Percentiles rank a stretch among this genome's conserved stretches.
Evolutionary conservation across 1,140 invertebrate genomes (phyloP).

Genomic region (Forficula auricularia): DNA sequence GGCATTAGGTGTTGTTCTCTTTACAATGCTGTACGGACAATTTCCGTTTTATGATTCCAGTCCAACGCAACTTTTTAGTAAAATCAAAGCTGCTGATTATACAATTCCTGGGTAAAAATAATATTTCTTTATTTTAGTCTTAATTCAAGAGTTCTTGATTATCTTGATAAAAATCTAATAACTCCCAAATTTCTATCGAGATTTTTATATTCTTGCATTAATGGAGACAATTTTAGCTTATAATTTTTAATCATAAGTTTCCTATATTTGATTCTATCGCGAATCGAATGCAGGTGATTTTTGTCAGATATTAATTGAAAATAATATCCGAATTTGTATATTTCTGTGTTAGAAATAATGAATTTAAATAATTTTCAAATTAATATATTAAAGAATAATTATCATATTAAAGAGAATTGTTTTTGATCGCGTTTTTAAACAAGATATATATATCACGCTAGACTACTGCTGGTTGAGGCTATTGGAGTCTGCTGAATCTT

Average conservation of each 20-base stretch:
- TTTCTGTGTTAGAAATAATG: too few species aligned
- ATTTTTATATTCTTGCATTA: not conserved
- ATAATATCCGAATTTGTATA: too few species aligned
- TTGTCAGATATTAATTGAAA: too few species aligned
- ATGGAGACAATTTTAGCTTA: constrained; percentile 3
- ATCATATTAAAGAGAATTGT: too few species aligned
- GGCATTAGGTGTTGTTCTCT: constrained; percentile 66
- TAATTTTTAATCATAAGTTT: constrained; percentile 2
- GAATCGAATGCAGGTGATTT: not conserved
- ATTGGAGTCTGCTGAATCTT: too few species aligned
- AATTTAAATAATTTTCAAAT: too few species aligned
- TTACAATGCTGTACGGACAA: constrained; percentile 73
- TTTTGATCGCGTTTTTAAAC: too few species aligned
- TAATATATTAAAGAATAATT: too few species aligned
- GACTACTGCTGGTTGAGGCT: too few species aligned
- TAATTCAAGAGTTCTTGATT: too few species aligned
- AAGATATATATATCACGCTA: too few species aligned
- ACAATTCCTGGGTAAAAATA: constrained; percentile 39
- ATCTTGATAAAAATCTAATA: too few species aligned
- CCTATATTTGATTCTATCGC: not conserved
- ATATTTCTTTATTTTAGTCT: constrained; percentile 3
- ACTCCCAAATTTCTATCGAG: not conserved
- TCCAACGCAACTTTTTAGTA: constrained; percentile 59
- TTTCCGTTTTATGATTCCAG: constrained; percentile 70
- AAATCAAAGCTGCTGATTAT: constrained; percentile 52